Conservation (phyloP, 2,113 vertebrate species). For the Heteronetta atricapilla region DNA sequence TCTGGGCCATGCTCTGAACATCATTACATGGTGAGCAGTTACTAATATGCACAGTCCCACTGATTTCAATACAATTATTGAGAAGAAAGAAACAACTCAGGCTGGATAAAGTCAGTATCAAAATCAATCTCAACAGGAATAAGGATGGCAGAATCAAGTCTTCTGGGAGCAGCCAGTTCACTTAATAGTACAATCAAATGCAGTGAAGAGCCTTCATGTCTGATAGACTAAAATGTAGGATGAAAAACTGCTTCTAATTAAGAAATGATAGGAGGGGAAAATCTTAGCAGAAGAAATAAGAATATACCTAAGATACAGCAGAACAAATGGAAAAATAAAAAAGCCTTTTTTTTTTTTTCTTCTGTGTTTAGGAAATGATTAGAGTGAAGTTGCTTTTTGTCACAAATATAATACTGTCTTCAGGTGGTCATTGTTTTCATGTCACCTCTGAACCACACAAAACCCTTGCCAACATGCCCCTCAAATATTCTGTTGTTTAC, state of each 20-base stretch:
- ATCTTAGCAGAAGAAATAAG: constrained; percentile 44
- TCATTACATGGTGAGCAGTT: background rate
- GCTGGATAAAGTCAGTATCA: background rate
- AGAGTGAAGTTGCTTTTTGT: constrained; percentile 26
- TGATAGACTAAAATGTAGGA: constrained; percentile 34
- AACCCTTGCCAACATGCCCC: background rate
- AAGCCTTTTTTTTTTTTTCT: background rate
- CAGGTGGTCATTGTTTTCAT: constrained; percentile 46
- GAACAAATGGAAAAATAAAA: constrained; percentile 7
- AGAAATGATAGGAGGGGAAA: constrained; percentile 45
- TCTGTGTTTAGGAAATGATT: background rate
- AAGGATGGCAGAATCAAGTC: constrained; percentile 10
- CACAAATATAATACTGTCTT: constrained; percentile 29
- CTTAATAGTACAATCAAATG: background rate
- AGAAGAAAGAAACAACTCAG: background rate
- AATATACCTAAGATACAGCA: constrained; percentile 7
- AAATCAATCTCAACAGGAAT: constrained; percentile 30
- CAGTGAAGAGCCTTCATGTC: constrained; percentile 7
- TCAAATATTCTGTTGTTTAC: constrained; percentile 51
- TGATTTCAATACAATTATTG: constrained; percentile 47
- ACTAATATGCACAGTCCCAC: background rate
- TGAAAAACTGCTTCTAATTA: constrained; percentile 48
- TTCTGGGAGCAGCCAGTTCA: constrained; percentile 6
- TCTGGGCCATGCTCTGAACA: background rate
- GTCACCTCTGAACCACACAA: constrained; percentile 49